A percentile compares a stretch with the other conserved stretches of the same genome.
These are phyloP conservation scores for Babyrousa celebensis DNA, from an alignment of 2,797 vertebrate genomes.

Conservation along the genomic window DNA sequence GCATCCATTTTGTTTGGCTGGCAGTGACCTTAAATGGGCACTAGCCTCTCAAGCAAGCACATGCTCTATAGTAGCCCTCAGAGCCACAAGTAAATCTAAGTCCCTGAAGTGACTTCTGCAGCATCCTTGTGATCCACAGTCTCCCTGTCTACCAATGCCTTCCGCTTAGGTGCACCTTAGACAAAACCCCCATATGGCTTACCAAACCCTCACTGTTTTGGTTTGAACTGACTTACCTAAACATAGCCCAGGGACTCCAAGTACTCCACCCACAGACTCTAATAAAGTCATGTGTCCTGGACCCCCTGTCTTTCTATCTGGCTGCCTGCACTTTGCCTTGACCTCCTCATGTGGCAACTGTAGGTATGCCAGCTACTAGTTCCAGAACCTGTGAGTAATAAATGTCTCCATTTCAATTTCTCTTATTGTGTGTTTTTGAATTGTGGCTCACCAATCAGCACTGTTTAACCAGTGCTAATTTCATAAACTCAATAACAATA, in stretches of 20 bases:
- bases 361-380: neutral
- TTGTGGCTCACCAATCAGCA: neutral
- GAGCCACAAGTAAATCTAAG: neutral
- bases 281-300: neutral
- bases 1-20: neutral
- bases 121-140: neutral
- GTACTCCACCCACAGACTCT: neutral
- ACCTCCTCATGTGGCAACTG: neutral
- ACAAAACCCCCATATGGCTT: neutral
- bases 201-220: neutral
- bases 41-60: neutral
- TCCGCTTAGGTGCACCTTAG: too few relatives aligned
- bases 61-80: neutral
- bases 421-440: neutral
- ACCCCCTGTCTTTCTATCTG: neutral
- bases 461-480: neutral
- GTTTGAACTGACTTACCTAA: neutral
- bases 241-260: neutral
- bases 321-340: neutral
- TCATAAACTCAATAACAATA: neutral
- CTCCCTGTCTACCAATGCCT: neutral
- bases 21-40: neutral
- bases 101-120: neutral
- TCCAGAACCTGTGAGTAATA: neutral
- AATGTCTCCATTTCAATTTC: neutral